These are phyloP conservation scores for Oeneis ivallda DNA, from an alignment of 2,888 invertebrate genomes.

Conservation along the genomic window DNA sequence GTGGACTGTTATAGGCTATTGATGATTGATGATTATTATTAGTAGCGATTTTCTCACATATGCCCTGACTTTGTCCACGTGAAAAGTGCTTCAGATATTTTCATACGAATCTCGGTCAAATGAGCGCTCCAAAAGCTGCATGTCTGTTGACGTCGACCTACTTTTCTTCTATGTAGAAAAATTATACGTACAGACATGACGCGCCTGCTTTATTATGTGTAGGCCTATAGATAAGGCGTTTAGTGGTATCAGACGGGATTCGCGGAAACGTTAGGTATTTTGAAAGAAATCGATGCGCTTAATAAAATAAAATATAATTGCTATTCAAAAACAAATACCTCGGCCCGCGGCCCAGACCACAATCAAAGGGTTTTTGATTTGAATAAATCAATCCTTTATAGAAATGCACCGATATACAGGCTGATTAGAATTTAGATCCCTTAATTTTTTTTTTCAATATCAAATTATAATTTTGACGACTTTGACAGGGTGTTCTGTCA, in stretches of 20 bases:
- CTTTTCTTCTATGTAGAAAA: not conserved
- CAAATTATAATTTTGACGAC: not conserved
- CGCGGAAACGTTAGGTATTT: slow-evolving; percentile 71
- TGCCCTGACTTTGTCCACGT: too few species aligned
- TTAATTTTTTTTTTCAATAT: not conserved
- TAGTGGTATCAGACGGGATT: slow-evolving; percentile 65
- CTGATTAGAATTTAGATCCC: slow-evolving; percentile 16
- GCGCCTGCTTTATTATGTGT: slow-evolving; percentile 28
- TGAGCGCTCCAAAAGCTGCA: too few species aligned
- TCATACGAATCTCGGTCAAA: too few species aligned
- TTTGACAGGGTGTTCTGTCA: not conserved
- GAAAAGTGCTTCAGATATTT: too few species aligned
- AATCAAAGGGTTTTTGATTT: slow-evolving; percentile 76
- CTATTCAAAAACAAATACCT: slow-evolving; percentile 80
- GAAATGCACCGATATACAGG: slow-evolving; percentile 76
- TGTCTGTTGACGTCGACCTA: too few species aligned
- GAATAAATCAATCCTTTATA: slow-evolving; percentile 80
- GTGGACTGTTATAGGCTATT: too few species aligned
- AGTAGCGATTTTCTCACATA: too few species aligned
- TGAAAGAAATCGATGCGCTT: slow-evolving; percentile 60
- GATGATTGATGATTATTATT: too few species aligned
- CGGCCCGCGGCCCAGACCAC: slow-evolving; percentile 70
- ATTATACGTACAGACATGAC: not conserved
- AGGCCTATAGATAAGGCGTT: slow-evolving; percentile 40
- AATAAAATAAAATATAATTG: slow-evolving; percentile 81